Evolutionary conservation across 1,140 invertebrate genomes (phyloP), one percentile per base, ranked within the genome.

Genomic region (Neodiprion lecontei): DNA sequence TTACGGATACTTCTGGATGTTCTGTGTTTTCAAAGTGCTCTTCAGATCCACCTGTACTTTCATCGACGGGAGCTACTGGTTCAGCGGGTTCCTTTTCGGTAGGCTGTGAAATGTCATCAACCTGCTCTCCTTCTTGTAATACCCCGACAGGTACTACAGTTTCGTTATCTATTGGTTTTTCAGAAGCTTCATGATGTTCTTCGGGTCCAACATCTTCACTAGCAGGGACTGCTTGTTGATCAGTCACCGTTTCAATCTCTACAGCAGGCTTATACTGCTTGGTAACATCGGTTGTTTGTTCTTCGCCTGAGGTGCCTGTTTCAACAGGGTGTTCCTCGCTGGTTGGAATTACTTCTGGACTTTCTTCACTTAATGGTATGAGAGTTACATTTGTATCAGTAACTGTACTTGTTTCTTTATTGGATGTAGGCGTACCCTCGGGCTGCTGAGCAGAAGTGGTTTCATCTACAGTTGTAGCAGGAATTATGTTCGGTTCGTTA

Each of bases 1-100:
- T 28, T 7, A 69, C 50, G 53, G 61, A 21, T 65, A 48, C 0
- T 72, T 69, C 69, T 67, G 48, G 17, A 47, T 77, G 68, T 68
- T 69, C 17, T 21, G 75, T 12, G 21, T 28, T 9, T 75, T 49
- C 23, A 10, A 67, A 23, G 53, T 49, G 61, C 10, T 49, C 72
- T 66, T 73, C 49, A n/a, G 53, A 74, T 72, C 75, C 69, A 53
- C 70, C 69, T 40, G 67, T 9, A 73, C 69, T 72, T 69, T 66
- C 50, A 75, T 72, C 72, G 10, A 47, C 21, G 48, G 76, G 70
- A 49, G 66, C 65, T 76, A 73, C 75, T 66, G 76, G 72, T 67
- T n/a, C 17, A 14, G 68, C 47, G 47, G 17, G 1, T 76, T 76
- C 70, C 53, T 72, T 72, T 79, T 77, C 78, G 0, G 61, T 53